Evolutionary conservation across 2,797 vertebrate species (phyloP).

Genomic region (Cyclopterus lumpus): DNA sequence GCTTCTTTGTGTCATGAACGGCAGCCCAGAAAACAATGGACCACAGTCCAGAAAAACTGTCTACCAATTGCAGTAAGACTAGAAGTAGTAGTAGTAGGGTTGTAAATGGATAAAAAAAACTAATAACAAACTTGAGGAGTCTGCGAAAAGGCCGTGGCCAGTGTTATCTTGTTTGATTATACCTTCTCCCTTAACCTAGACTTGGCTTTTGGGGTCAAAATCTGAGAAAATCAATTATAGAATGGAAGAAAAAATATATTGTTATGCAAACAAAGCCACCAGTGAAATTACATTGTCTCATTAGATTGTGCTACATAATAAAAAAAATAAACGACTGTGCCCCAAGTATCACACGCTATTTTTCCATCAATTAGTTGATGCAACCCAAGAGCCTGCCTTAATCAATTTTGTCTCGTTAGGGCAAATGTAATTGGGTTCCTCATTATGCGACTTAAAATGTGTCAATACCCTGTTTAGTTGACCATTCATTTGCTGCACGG

Average conservation of each 20-base stretch:
- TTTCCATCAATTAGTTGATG: constrained; percentile 58
- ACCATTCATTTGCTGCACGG: constrained; percentile 53
- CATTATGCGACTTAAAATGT: constrained; percentile 72
- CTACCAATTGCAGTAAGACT: constrained; percentile 4
- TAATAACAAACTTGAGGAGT: not conserved
- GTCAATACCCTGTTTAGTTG: constrained; percentile 70
- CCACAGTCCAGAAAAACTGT: constrained; percentile 24
- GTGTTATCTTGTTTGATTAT: not conserved
- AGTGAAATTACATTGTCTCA: constrained; percentile 43
- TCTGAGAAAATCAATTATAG: constrained; percentile 30
- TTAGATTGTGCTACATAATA: constrained; percentile 45
- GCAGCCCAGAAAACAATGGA: constrained; percentile 48
- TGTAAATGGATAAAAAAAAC: constrained; percentile 19
- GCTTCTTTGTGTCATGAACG: constrained; percentile 38
- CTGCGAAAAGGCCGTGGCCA: not conserved
- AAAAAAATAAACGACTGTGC: constrained; percentile 44
- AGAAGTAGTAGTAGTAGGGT: not conserved
- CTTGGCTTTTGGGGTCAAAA: constrained; percentile 19
- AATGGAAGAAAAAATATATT: constrained; percentile 1
- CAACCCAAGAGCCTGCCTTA: constrained; percentile 44
- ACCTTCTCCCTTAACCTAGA: not conserved
- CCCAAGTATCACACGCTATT: constrained; percentile 40
- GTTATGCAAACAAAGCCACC: constrained; percentile 41
- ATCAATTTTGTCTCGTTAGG: constrained; percentile 75
- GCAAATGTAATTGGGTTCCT: constrained; percentile 69